Percentiles rank a stretch among this genome's conserved stretches.
Evolutionary conservation across 2,797 vertebrate species (phyloP).

Genomic region (Caiman crocodilus): DNA sequence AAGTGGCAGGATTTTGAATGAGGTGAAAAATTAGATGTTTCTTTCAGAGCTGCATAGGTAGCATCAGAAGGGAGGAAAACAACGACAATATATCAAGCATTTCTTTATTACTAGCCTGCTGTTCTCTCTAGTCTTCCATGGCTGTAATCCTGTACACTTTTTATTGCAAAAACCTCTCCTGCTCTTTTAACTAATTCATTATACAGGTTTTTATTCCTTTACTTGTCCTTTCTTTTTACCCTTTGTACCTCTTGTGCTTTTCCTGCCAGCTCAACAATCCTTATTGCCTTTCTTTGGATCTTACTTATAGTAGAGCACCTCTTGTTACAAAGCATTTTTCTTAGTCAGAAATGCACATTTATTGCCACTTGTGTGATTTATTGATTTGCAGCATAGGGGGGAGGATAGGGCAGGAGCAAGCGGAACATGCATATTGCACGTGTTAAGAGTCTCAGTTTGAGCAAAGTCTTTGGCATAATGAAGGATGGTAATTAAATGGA

Average conservation of each 20-base stretch:
- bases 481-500: not conserved
- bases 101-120: not conserved
- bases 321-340: not conserved
- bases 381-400: not conserved
- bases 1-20: not conserved
- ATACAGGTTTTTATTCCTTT: not conserved
- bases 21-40: not conserved
- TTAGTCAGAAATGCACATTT: not conserved
- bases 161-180: not conserved
- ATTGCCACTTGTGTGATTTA: not conserved
- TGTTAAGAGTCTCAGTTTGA: not conserved
- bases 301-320: accelerated
- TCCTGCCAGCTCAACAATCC: accelerated
- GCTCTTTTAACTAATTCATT: not conserved
- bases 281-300: not conserved
- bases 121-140: not conserved
- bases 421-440: not conserved
- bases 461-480: not conserved
- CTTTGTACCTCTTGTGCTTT: not conserved
- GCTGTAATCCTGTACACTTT: not conserved
- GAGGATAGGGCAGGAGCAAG: not conserved
- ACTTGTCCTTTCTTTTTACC: not conserved
- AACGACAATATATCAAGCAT: not conserved
- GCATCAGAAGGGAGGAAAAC: not conserved
- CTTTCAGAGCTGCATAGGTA: not conserved